Base-by-base conservation (phyloP, 2,888 invertebrate genomes). In the Zaprionus bogoriensis region DNA sequence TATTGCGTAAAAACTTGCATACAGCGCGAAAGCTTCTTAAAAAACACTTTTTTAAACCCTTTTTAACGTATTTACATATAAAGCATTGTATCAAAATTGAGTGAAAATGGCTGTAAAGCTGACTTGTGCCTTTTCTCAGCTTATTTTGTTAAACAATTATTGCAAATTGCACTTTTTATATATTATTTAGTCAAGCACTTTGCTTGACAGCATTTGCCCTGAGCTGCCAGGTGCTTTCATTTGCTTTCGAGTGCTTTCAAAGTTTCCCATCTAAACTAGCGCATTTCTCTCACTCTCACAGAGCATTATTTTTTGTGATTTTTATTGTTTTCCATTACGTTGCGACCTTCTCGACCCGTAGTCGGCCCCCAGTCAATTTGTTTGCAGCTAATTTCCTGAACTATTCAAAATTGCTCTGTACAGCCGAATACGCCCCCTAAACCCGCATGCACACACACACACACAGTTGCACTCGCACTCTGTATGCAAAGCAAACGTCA, bases 311-410 rank as follows among this genome's bases (percentile, higher is more conserved):
- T 54, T 52, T 52, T 4, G 14, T 23, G 20, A 30, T 14, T 41
- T 36, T 22, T 7, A 42, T 64, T 58, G 50, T 10, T 17, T 41
- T 46, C 47, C 22, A 22, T 25, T 59, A 44, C 9, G 20, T n/a
- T 41, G 36, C 14, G 39, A 50, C 25, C 19, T 41, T 19, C 25
- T 55, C 39, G 19, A 39, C 28, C 46, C 27, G 32, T 14, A 14
- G 32, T 30, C 6, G 14, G 5, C 30, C 32, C 12, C 45, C 22
- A 41, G 38, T 60, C 67, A 68, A 63, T 78, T 81, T 62, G 67
- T 65, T 62, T 65, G 72, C 61, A 59, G 64, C 69, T 79, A 80
- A 83, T 80, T 79, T 77, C 20, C 53, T 54, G 41, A 54, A 60
- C 71, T 50, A 63, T 60, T 53, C 38, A 28, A 55, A 59, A 62